phyloP scores from a whole-genome alignment of 2,888 invertebrate genomes.

The Epinotia ramella region DNA sequence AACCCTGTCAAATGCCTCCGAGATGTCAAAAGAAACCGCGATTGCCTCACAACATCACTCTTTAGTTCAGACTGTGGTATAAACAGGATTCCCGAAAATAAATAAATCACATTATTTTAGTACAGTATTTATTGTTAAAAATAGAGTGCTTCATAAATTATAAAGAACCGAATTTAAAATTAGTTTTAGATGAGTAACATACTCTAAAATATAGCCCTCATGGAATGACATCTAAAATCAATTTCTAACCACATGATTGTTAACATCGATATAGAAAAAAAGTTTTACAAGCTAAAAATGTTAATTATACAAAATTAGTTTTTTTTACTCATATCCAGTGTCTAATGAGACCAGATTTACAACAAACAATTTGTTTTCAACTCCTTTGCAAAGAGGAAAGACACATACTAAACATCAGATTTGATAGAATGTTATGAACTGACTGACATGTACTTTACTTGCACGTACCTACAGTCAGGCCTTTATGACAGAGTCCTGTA shows the following conservation, averaged over 20 bases:
- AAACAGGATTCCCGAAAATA: neutral
- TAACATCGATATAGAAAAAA: neutral
- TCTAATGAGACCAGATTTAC: no score
- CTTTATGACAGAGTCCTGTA: no score
- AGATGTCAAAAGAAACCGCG: no score
- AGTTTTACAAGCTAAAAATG: neutral
- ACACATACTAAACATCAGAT: neutral
- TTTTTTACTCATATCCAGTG: no score
- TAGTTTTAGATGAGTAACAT: slow-evolving; percentile 13
- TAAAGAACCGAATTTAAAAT: slow-evolving; percentile 27
- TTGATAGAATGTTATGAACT: neutral
- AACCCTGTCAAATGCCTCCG: no score
- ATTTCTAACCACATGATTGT: slow-evolving; percentile 24
- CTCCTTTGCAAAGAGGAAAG: neutral
- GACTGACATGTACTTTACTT: neutral
- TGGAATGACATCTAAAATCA: slow-evolving; percentile 34
- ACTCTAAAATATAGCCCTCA: neutral
- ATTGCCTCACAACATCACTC: no score
- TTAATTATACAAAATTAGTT: no score
- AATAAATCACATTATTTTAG: neutral
- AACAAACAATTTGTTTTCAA: no score
- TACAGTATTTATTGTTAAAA: slow-evolving; percentile 29
- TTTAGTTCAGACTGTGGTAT: neutral
- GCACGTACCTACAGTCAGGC: no score
- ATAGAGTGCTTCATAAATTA: slow-evolving; percentile 31